Percentiles rank a stretch among this genome's conserved stretches.
Evolutionary conservation across 1,140 invertebrate genomes (phyloP).

Genomic region (Arion vulgaris): DNA sequence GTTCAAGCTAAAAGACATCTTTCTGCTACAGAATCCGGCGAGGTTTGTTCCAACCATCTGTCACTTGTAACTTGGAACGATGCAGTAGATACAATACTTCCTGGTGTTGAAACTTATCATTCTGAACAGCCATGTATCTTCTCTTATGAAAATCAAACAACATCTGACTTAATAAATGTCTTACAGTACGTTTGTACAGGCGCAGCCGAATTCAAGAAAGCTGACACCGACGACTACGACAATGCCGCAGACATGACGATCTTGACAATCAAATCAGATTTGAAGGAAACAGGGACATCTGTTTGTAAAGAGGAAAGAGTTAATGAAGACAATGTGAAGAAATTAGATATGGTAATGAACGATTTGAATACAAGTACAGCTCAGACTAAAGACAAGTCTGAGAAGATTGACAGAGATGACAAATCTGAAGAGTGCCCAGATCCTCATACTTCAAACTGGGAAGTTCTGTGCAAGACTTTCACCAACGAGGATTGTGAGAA

Average conservation of each 20-base stretch:
- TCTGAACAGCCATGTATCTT: slow-evolving; percentile 7
- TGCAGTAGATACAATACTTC: background rate
- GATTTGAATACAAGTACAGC: background rate
- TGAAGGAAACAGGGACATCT: background rate
- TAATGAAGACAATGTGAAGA: background rate
- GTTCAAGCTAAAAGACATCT: background rate
- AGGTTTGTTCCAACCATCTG: background rate
- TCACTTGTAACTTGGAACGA: background rate
- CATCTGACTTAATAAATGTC: slow-evolving; percentile 33
- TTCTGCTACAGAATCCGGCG: background rate
- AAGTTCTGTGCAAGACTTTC: slow-evolving; percentile 33
- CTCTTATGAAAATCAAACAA: slow-evolving; percentile 15
- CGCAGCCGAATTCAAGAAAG: slow-evolving; percentile 30
- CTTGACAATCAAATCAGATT: background rate
- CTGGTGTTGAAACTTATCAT: background rate
- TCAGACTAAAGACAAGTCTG: background rate
- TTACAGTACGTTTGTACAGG: slow-evolving; percentile 18
- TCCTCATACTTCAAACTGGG: background rate
- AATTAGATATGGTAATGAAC: background rate
- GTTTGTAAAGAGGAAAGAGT: no score
- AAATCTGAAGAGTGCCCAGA: background rate
- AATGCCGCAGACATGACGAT: background rate
- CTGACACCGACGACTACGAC: background rate
- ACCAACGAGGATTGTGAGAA: slow-evolving; percentile 34
- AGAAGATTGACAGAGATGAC: background rate